Conservation (phyloP, 2,888 invertebrate species). For the Agriopis marginaria region DNA sequence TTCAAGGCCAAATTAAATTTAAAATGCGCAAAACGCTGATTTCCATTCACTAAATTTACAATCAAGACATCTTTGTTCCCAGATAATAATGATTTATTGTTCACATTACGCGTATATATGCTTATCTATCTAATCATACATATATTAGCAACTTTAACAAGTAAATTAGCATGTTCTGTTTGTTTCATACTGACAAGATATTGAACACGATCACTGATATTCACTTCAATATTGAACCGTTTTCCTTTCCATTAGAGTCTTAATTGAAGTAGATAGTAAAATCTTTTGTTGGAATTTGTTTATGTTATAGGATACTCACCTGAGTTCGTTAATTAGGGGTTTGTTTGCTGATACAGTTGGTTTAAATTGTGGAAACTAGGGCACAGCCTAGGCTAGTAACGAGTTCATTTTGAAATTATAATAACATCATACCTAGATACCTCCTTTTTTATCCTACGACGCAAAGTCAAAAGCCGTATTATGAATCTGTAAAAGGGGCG, state of each 20-base stretch:
- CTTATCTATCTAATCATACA: conserved; percentile 16
- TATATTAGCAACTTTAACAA: conserved; percentile 24
- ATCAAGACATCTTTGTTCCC: conserved; percentile 5
- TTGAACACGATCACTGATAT: conserved; percentile 20
- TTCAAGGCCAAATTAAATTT: background rate
- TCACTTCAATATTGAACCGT: conserved; percentile 23
- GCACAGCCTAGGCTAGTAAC: background rate
- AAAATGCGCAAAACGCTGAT: background rate
- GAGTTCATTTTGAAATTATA: background rate
- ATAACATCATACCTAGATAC: background rate
- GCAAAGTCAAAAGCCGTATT: too few relatives aligned
- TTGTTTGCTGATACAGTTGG: conserved; percentile 11
- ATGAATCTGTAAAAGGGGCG: too few relatives aligned
- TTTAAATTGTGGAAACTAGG: conserved; percentile 13
- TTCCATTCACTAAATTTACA: background rate
- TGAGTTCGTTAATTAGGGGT: conserved; percentile 33
- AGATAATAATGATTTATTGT: conserved; percentile 2
- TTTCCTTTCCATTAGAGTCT: conserved; percentile 7
- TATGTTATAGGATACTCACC: conserved; percentile 34
- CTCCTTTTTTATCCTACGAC: too few relatives aligned
- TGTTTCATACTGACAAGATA: conserved; percentile 23
- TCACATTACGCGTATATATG: background rate
- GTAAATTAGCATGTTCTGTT: conserved; percentile 30
- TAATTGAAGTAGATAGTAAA: conserved; percentile 14
- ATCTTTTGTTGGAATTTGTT: conserved; percentile 28